phyloP scores from a whole-genome alignment of 2,888 invertebrate species.

The Drosophila austrosaltans region DNA sequence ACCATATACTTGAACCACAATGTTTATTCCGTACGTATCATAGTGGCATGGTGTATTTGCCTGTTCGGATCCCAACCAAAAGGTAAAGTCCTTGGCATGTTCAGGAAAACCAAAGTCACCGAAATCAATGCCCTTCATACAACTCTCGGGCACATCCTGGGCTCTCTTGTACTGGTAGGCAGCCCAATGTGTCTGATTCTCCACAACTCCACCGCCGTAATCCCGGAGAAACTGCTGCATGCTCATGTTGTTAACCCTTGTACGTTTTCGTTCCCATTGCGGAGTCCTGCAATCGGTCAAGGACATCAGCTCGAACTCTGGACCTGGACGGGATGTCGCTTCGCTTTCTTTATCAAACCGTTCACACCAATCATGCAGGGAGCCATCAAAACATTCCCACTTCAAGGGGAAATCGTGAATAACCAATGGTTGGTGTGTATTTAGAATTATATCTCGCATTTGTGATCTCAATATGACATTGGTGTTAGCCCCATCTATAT shows the following conservation, averaged over 20 bases:
- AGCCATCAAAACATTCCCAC: conserved; percentile 79
- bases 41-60: conserved; percentile 97
- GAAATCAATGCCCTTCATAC: conserved; percentile 86
- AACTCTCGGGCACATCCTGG: conserved; percentile 66
- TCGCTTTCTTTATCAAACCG: conserved; percentile 55
- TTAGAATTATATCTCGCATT: conserved; percentile 79
- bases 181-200: conserved; percentile 55
- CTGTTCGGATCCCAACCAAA: conserved; percentile 94
- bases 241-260: conserved; percentile 85
- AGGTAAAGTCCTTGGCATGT: conserved; percentile 89
- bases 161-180: conserved; percentile 79
- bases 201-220: conserved; percentile 35
- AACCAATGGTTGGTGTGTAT: conserved; percentile 77
- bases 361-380: conserved; percentile 76
- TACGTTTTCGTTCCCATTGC: conserved; percentile 91
- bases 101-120: conserved; percentile 88
- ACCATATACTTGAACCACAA: conserved; percentile 94
- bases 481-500: background rate
- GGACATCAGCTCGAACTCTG: conserved; percentile 72
- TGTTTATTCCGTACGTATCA: conserved; percentile 97
- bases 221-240: conserved; percentile 87
- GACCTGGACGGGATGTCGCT: background rate
- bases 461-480: conserved; percentile 25
- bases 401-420: conserved; percentile 67
- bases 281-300: conserved; percentile 84